Conservation (phyloP, 2,797 vertebrate species). For the Lutjanus campechanus region DNA sequence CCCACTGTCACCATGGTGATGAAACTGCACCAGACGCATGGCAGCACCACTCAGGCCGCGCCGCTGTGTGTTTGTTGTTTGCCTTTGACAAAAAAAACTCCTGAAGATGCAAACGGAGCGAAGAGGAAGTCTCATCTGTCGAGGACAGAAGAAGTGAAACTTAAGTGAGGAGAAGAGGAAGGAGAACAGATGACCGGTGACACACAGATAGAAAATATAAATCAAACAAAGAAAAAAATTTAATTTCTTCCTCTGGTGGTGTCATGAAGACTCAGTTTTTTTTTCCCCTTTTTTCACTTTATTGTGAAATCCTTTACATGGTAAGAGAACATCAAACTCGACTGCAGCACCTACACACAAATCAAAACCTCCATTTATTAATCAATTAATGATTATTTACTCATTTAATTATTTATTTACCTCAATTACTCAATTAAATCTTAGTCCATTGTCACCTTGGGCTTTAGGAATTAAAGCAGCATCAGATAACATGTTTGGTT, state of each 20-base stretch:
- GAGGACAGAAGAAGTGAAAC: constrained; percentile 13
- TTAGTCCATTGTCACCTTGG: too few species aligned
- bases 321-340: background rate
- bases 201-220: background rate
- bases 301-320: background rate
- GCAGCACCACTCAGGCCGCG: constrained; percentile 58
- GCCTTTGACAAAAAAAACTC: constrained; percentile 58
- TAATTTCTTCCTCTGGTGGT: background rate
- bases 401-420: too few species aligned
- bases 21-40: constrained; percentile 94
- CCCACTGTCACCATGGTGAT: constrained; percentile 62
- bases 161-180: background rate
- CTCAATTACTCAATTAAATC: too few species aligned
- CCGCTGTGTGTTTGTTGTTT: constrained; percentile 56
- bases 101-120: constrained; percentile 56
- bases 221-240: background rate
- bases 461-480: too few species aligned
- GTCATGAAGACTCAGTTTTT: background rate
- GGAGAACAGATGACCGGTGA: background rate
- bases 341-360: background rate
- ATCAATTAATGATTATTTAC: background rate
- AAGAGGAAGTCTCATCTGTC: constrained; percentile 82
- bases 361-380: too few species aligned
- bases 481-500: background rate
- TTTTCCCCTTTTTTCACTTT: background rate